These are phyloP conservation scores for Manis javanica DNA, from an alignment of 2,797 vertebrate genomes.

Conservation along the genomic window DNA sequence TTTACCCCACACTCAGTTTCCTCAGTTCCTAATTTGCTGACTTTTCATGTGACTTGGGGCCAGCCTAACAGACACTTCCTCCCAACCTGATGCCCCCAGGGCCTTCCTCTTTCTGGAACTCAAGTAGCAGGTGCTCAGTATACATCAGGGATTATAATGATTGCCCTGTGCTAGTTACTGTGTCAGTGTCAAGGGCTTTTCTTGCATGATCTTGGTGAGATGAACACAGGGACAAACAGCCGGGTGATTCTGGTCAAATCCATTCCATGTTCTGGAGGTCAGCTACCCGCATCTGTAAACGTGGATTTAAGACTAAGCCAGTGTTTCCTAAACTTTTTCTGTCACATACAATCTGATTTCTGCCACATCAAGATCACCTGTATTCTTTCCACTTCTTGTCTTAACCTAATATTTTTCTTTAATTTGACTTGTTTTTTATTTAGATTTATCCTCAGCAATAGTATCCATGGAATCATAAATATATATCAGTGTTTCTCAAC, in stretches of 20 bases:
- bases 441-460: not conserved
- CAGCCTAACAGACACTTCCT: too few species aligned
- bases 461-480: too few species aligned
- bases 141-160: accelerated
- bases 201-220: not conserved
- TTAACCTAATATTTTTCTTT: not conserved
- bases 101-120: too few species aligned
- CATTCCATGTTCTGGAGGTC: not conserved
- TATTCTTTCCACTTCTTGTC: not conserved
- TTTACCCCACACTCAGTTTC: too few species aligned
- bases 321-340: not conserved
- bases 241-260: not conserved
- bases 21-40: too few species aligned
- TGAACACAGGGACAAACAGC: not conserved
- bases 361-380: not conserved
- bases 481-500: not conserved
- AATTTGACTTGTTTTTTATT: not conserved
- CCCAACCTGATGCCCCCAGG: too few species aligned
- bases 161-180: not conserved
- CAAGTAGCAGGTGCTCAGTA: not conserved
- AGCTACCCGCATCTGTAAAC: not conserved
- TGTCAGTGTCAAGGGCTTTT: not conserved
- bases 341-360: not conserved
- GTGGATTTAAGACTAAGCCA: not conserved
- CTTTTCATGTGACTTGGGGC: too few species aligned